Base-by-base conservation (phyloP, 2,797 vertebrate genomes). In the Notolabrus celidotus region DNA sequence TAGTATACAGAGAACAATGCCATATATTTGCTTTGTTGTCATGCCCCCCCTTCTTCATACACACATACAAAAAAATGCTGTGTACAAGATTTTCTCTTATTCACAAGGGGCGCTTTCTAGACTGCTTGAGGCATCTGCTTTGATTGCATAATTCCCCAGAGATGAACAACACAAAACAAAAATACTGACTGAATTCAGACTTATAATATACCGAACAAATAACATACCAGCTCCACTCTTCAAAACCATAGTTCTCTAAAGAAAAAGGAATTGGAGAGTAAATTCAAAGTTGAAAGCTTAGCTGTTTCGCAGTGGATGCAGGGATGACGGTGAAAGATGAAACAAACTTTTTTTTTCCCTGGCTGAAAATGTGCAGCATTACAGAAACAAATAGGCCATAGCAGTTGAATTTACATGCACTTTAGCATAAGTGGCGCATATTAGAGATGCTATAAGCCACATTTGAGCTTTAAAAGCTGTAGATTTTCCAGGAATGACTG, bases 121-220 rank as follows among this genome's bases (percentile, higher is more conserved):
- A 92, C 91, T 91, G 92, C 92, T 93, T 87, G 91, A 93, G 92
- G 90, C 92, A 92, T 92, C 90, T 92, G 90, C 90, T 92, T 92
- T 93, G 92, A 93, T 93, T 93, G 88, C 90, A 92, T 93, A 92
- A 93, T 92, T 92, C 91, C 89, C 92, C 77, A 47, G 91, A 91
- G 92, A 84, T 54, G 50, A 88, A 88, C 91, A 93, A 92, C 91
- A 93, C 90, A 92, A 92, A 93, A 93, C 89, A 93, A 93, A 93
- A 92, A 92, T 92, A 92, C 92, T 92, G 90, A 92, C 90, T 92
- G 92, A 92, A 93, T 93, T 92, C 92, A 93, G 90, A 93, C 92
- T 91, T 91, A 93, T 93, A 93, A 93, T 93, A 92, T 92, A 92
- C 84, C 83, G 87, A 93, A 92, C 91, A 93, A 93, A 92, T 93